Percentiles rank a stretch among this genome's conserved stretches.
Evolutionary conservation across 1,140 invertebrate genomes (phyloP).

Genomic region (Venustaconcha ellipsiformis): DNA sequence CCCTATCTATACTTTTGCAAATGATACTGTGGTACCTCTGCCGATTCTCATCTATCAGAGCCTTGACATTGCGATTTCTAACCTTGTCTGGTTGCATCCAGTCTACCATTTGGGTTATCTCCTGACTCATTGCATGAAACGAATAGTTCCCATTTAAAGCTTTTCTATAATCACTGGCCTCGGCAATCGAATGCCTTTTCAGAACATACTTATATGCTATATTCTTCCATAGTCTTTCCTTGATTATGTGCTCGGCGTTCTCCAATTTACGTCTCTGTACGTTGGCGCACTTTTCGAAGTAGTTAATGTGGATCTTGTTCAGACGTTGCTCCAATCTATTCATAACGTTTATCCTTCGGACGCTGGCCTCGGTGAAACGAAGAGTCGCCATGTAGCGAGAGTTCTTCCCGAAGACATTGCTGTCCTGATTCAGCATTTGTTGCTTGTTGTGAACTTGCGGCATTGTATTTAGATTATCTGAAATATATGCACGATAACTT

Average conservation of each 20-base stretch:
- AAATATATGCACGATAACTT: background rate
- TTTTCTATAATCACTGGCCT: conserved; percentile 18
- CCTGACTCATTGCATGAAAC: conserved; percentile 27
- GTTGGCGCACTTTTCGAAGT: conserved; percentile 2
- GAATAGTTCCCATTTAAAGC: conserved; percentile 40
- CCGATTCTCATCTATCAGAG: conserved; percentile 11
- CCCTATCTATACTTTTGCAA: no score
- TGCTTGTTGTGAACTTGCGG: conserved; percentile 26
- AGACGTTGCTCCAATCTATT: conserved; percentile 21
- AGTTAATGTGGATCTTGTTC: conserved; percentile 8
- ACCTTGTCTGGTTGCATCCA: conserved; percentile 29
- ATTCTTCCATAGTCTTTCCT: conserved; percentile 16
- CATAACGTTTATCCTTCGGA: conserved; percentile 24
- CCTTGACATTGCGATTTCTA: conserved; percentile 23
- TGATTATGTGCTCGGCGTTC: conserved; percentile 9
- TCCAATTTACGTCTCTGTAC: background rate
- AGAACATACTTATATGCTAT: conserved; percentile 38
- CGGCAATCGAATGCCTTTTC: conserved; percentile 28
- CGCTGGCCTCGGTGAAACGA: conserved; percentile 16
- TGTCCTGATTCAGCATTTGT: conserved; percentile 1
- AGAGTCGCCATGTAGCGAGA: conserved; percentile 31
- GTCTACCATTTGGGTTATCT: conserved; percentile 35
- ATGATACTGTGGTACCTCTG: conserved; percentile 17
- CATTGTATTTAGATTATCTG: conserved; percentile 6
- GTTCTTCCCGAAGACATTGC: conserved; percentile 15